A percentile compares a stretch with the other conserved stretches of the same genome.
Conservation (phyloP, 1,140 invertebrate genomes). For the Sycobia sp. region DNA sequence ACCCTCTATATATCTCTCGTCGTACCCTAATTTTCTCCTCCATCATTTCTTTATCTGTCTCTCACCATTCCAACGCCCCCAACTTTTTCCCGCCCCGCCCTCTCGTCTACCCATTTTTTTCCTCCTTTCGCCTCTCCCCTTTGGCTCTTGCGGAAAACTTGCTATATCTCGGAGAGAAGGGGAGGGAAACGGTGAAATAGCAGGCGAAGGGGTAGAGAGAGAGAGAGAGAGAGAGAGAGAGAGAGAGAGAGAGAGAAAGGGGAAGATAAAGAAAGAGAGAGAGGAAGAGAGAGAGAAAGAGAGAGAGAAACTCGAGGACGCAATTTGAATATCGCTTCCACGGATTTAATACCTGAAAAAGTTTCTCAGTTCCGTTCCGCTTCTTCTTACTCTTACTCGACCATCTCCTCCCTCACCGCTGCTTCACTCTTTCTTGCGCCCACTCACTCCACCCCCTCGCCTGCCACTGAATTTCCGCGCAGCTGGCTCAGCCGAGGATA, state of each 20-base stretch:
- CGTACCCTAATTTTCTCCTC: conserved; percentile 16
- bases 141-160: too few relatives aligned
- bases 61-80: neutral
- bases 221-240: too few relatives aligned
- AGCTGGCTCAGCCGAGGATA: conserved; percentile 14
- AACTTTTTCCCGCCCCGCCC: neutral
- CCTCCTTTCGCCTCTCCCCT: neutral
- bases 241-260: too few relatives aligned
- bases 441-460: neutral
- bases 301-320: neutral
- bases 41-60: conserved; percentile 23
- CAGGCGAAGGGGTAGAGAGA: too few relatives aligned
- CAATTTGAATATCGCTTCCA: conserved; percentile 26
- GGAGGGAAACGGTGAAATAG: too few relatives aligned
- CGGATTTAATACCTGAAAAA: conserved; percentile 30
- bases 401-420: neutral
- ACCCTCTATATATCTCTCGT: too few relatives aligned
- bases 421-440: neutral
- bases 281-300: neutral
- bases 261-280: neutral
- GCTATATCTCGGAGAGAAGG: too few relatives aligned
- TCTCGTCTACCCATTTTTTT: neutral
- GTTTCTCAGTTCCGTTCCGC: neutral
- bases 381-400: neutral
- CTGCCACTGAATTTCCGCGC: neutral